A percentile compares a stretch with the other conserved stretches of the same genome.
These are phyloP conservation scores for Dendronephthya gigantea DNA, from an alignment of 64 coral and sea anemone species.

Conservation along the genomic window DNA sequence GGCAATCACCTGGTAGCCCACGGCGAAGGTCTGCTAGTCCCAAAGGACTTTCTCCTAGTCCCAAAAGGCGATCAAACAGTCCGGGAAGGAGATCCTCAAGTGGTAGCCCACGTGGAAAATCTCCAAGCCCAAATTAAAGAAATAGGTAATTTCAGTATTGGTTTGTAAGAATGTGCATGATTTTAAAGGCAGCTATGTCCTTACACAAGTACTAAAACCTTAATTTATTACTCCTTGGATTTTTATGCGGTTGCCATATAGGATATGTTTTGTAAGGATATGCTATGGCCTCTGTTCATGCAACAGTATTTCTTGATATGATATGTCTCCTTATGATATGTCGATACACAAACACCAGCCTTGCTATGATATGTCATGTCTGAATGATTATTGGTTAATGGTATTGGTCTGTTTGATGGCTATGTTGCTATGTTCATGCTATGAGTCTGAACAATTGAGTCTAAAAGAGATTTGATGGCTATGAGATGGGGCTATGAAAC, in stretches of 20 bases:
- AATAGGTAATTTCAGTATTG: not conserved
- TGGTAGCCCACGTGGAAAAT: not conserved
- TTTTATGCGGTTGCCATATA: not conserved
- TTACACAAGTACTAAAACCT: not conserved
- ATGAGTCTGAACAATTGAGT: not conserved
- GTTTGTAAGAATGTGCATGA: not conserved
- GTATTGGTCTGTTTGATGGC: too few species aligned
- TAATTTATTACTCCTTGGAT: not conserved
- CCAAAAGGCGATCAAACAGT: not conserved
- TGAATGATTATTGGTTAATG: too few species aligned
- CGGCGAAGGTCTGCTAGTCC: not conserved
- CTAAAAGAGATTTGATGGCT: not conserved
- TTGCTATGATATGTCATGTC: not conserved
- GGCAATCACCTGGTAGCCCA: not conserved
- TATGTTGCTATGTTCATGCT: not conserved
- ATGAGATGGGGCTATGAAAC: not conserved
- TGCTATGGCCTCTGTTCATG: not conserved
- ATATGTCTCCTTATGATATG: too few species aligned
- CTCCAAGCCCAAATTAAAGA: not conserved
- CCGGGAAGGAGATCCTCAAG: not conserved
- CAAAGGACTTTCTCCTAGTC: not conserved
- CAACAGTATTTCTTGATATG: not conserved
- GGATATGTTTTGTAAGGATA: not conserved
- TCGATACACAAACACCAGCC: too few species aligned
- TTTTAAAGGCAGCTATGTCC: not conserved